Evolutionary conservation across 2,888 invertebrate species (phyloP).

Genomic region (Meta bourneti): DNA sequence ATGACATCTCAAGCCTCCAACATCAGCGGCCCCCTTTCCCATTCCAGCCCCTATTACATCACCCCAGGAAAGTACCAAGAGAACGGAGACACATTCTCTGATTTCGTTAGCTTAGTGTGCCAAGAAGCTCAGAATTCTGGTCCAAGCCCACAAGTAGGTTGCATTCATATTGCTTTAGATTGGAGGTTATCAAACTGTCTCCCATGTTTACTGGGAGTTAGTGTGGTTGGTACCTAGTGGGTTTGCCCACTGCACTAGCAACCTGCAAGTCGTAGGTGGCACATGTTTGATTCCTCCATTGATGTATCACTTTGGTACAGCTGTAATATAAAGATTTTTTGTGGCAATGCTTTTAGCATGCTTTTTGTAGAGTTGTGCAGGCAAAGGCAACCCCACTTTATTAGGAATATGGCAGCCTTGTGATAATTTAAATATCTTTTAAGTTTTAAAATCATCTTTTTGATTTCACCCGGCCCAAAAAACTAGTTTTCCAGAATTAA

Average conservation of each 20-base stretch:
- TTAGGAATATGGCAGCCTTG: no score
- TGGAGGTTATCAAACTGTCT: neutral
- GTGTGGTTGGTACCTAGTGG: neutral
- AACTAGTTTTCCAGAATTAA: no score
- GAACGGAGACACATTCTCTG: constrained; percentile 94
- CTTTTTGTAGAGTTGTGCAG: neutral
- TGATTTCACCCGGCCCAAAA: no score
- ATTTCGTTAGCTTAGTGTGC: constrained; percentile 98
- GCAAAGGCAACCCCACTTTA: no score
- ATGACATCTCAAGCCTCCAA: constrained; percentile 72
- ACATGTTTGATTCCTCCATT: no score
- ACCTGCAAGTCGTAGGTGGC: no score
- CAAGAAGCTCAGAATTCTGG: constrained; percentile 91
- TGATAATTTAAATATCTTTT: no score
- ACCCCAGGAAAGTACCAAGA: constrained; percentile 86
- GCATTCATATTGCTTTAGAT: neutral
- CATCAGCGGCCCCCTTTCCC: constrained; percentile 69
- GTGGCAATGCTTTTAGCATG: no score
- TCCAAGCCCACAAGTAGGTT: constrained; percentile 81
- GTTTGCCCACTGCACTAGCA: no score
- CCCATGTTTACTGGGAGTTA: neutral
- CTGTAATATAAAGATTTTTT: no score
- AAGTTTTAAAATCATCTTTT: no score
- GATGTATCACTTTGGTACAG: no score
- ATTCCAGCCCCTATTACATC: constrained; percentile 74